Evolutionary conservation across 1,140 invertebrate genomes (phyloP).

Genomic region (Philotrypesis tridentata): DNA sequence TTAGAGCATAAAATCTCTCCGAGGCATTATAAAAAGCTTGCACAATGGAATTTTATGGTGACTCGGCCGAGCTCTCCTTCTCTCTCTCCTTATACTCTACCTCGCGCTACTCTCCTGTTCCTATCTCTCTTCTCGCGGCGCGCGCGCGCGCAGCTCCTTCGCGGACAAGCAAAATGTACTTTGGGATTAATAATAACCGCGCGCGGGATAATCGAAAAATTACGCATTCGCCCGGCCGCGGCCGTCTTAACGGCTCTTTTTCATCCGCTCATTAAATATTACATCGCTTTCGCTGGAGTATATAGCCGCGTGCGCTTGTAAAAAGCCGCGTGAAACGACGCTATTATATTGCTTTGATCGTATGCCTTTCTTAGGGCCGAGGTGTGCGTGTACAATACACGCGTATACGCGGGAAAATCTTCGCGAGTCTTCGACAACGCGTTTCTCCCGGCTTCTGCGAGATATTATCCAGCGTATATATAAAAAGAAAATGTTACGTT

Average conservation of each 20-base stretch:
- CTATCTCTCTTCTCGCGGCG: not conserved
- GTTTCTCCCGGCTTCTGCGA: too few species aligned
- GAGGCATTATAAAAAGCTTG: conserved; percentile 40
- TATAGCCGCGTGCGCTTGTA: not conserved
- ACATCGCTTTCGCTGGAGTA: not conserved
- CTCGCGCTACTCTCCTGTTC: too few species aligned
- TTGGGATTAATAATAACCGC: conserved; percentile 41
- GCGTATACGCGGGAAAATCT: not conserved
- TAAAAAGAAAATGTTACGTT: too few species aligned
- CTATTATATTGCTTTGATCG: not conserved
- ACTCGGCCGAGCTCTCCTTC: conserved; percentile 41
- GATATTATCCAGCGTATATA: too few species aligned
- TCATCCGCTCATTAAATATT: conserved; percentile 23
- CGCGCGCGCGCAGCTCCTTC: not conserved
- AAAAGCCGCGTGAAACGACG: not conserved
- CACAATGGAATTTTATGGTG: conserved; percentile 48
- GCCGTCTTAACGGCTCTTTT: not conserved
- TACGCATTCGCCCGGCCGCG: conserved; percentile 22
- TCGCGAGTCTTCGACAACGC: not conserved
- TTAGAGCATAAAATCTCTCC: conserved; percentile 46
- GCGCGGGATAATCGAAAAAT: conserved; percentile 40
- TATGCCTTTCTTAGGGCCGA: too few species aligned
- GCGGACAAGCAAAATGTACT: conserved; percentile 13
- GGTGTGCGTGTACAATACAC: too few species aligned
- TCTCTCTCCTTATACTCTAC: too few species aligned